Conservation (phyloP, 2,113 vertebrate species). For the Siniperca knerii region DNA sequence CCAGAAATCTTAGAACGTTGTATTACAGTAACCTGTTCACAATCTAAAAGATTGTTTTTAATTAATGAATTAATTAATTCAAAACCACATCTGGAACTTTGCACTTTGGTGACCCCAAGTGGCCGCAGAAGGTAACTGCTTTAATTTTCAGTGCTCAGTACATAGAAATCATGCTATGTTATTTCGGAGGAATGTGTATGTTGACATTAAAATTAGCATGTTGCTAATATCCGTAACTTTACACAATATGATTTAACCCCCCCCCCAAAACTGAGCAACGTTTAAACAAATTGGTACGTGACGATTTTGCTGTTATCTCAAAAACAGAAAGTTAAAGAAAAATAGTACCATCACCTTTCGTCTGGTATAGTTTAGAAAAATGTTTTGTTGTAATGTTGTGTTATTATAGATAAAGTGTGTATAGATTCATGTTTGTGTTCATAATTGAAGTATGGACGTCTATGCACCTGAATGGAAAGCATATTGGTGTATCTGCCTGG, state of each 20-base stretch:
- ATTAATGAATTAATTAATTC: background rate
- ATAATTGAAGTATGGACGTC: background rate
- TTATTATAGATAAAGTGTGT: background rate
- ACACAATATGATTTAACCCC: background rate
- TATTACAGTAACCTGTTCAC: too few relatives aligned
- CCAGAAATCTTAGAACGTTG: background rate
- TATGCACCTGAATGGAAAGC: background rate
- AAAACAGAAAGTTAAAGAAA: background rate
- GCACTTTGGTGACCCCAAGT: slow-evolving; percentile 38
- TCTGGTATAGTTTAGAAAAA: background rate
- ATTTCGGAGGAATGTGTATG: background rate
- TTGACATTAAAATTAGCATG: background rate
- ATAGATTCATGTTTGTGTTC: slow-evolving; percentile 6
- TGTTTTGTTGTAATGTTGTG: background rate
- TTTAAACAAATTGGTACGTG: too few relatives aligned
- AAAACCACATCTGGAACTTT: background rate
- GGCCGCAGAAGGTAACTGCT: background rate
- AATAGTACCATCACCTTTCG: background rate
- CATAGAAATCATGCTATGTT: background rate
- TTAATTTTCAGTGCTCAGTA: background rate
- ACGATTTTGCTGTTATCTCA: background rate
- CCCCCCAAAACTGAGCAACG: too few relatives aligned
- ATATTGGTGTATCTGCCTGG: background rate
- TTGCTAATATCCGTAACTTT: background rate
- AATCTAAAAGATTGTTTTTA: background rate